Percentiles rank a stretch among this genome's conserved stretches.
These are phyloP conservation scores for Nyctereutes procyonoides DNA, from an alignment of 2,113 vertebrate genomes.

Conservation along the genomic window DNA sequence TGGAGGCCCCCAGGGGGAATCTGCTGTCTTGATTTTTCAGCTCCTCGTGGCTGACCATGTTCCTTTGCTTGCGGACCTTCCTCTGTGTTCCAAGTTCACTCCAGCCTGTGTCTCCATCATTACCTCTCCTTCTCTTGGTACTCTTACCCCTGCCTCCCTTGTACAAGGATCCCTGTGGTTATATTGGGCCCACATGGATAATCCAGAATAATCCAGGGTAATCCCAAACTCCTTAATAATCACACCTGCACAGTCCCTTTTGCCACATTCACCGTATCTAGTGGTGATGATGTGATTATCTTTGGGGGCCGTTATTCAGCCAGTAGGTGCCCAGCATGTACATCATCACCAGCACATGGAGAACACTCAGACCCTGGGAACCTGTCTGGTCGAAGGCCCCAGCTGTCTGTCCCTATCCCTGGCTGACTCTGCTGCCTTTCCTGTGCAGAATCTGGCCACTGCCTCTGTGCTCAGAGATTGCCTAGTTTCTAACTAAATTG, in stretches of 20 bases:
- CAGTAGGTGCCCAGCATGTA: neutral
- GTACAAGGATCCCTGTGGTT: neutral
- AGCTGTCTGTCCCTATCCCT: neutral
- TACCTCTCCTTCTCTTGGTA: neutral
- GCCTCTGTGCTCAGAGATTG: neutral
- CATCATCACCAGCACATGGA: neutral
- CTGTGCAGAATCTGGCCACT: neutral
- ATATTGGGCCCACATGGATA: neutral
- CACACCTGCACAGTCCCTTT: neutral
- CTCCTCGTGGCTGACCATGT: neutral
- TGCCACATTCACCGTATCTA: neutral
- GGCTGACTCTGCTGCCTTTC: neutral
- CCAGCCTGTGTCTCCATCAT: neutral
- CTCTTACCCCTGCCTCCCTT: neutral
- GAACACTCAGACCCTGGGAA: neutral
- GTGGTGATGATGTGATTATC: neutral
- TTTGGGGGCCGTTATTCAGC: neutral
- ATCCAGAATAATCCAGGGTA: neutral
- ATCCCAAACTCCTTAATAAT: neutral
- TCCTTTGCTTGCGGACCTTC: neutral
- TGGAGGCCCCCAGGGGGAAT: neutral
- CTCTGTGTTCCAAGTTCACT: neutral
- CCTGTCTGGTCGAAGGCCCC: neutral
- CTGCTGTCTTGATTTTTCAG: neutral
- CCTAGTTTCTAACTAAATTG: neutral